Conservation (phyloP, 2,113 vertebrate species). For the Notiomystis cincta region DNA sequence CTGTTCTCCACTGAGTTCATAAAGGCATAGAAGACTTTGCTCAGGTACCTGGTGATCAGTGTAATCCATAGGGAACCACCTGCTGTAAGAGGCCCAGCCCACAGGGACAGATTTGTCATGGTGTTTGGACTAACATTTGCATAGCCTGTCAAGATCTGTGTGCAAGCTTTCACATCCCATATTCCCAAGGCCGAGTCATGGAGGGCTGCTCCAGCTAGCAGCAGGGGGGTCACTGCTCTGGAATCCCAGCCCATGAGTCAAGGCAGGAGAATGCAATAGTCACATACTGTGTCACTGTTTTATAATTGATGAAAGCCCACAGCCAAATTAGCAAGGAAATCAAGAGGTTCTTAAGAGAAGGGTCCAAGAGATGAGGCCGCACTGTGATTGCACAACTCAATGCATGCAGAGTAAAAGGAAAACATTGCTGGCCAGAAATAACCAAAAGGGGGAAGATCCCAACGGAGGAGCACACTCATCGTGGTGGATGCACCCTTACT, state of each 20-base stretch:
- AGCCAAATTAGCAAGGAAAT: conserved; percentile 24
- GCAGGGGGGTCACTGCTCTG: conserved; percentile 60
- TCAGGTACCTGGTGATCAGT: background rate
- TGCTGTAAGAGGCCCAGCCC: background rate
- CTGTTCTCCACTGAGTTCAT: rapidly evolving
- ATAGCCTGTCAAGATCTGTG: conserved; percentile 62
- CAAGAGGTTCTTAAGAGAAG: background rate
- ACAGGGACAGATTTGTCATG: conserved; percentile 64
- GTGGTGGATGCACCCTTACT: background rate
- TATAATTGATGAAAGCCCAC: conserved; percentile 42
- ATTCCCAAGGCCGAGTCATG: conserved; percentile 24
- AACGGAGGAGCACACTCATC: background rate
- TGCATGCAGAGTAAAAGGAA: background rate
- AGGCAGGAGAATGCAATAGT: conserved; percentile 60
- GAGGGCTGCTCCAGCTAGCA: conserved; percentile 59
- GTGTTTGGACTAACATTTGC: conserved; percentile 74
- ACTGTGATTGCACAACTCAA: background rate
- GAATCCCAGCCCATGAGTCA: conserved; percentile 68
- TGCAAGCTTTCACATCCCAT: conserved; percentile 60
- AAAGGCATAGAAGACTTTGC: background rate
- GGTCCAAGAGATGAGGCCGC: background rate
- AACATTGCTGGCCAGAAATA: background rate
- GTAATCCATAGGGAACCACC: background rate
- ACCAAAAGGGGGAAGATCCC: background rate
- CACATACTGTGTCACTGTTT: conserved; percentile 30